Evolutionary conservation across 1,140 invertebrate genomes (phyloP).

Genomic region (Aculops lycopersici): DNA sequence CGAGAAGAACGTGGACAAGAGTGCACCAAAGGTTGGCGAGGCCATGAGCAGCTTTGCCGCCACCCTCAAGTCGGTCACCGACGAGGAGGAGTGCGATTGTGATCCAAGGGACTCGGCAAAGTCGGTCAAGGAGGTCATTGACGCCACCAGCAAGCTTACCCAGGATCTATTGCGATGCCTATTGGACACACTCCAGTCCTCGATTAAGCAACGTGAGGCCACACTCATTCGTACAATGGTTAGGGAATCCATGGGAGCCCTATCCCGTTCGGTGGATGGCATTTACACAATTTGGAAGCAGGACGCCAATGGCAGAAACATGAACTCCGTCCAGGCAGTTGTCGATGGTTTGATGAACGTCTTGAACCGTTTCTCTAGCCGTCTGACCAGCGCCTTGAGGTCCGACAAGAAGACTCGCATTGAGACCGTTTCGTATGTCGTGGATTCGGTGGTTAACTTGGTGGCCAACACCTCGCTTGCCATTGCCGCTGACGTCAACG

Average conservation of each 20-base stretch:
- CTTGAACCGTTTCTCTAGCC: not conserved
- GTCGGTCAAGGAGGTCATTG: not conserved
- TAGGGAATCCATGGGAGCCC: not conserved
- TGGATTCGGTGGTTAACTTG: not conserved
- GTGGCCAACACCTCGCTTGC: not conserved
- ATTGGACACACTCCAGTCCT: not conserved
- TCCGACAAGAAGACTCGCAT: not conserved
- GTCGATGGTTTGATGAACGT: not conserved
- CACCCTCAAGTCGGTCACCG: not conserved
- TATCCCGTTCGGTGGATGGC: not conserved
- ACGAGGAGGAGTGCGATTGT: not conserved
- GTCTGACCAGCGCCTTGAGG: not conserved
- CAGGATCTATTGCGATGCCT: not conserved
- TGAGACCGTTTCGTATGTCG: not conserved
- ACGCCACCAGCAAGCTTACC: not conserved
- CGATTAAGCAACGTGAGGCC: not conserved
- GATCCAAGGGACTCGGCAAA: not conserved
- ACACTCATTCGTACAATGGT: not conserved
- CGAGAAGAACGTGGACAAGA: not conserved
- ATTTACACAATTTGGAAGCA: not conserved
- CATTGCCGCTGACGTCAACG: not conserved
- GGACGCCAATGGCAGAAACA: not conserved
- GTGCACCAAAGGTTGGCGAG: not conserved
- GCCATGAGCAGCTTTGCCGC: not conserved
- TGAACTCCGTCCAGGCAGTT: not conserved